These are phyloP conservation scores for Agrilus planipennis DNA, from an alignment of 1,140 invertebrate species.

Conservation along the genomic window DNA sequence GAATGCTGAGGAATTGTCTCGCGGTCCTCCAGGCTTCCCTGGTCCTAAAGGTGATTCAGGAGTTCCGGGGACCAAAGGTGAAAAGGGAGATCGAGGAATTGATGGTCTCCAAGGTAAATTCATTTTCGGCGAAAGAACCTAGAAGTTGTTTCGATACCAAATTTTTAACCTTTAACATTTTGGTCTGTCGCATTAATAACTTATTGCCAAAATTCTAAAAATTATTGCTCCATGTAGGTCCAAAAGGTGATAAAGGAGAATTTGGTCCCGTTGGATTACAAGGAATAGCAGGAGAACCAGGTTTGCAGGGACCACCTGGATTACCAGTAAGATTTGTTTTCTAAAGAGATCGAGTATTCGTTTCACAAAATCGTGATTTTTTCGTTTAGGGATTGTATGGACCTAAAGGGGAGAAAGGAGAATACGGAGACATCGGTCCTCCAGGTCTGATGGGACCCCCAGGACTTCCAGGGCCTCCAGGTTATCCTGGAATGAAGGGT, in stretches of 20 bases:
- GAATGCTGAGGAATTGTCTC: conserved; percentile 34
- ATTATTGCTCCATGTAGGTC: conserved; percentile 19
- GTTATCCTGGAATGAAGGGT: conserved; percentile 78
- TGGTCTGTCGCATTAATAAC: too few relatives aligned
- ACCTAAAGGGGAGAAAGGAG: conserved; percentile 79
- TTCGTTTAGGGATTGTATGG: conserved; percentile 55
- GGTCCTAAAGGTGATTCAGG: conserved; percentile 43
- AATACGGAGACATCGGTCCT: conserved; percentile 83
- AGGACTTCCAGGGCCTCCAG: conserved; percentile 54
- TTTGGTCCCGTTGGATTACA: conserved; percentile 66
- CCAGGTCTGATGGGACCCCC: conserved; percentile 73
- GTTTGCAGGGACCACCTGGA: conserved; percentile 75
- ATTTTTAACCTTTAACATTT: too few relatives aligned
- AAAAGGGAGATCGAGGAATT: conserved; percentile 78
- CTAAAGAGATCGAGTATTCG: conserved; percentile 5
- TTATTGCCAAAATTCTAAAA: background rate
- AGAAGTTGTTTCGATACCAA: too few relatives aligned
- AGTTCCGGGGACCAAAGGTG: conserved; percentile 68
- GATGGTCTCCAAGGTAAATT: conserved; percentile 37
- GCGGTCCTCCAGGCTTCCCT: conserved; percentile 35
- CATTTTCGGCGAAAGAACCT: too few relatives aligned
- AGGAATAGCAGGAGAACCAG: conserved; percentile 71
- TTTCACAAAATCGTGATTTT: too few relatives aligned
- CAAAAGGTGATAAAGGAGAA: conserved; percentile 43
- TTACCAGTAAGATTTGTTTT: conserved; percentile 47